Conservation (phyloP, 1,140 invertebrate genomes). For the Danaus melanippus region DNA sequence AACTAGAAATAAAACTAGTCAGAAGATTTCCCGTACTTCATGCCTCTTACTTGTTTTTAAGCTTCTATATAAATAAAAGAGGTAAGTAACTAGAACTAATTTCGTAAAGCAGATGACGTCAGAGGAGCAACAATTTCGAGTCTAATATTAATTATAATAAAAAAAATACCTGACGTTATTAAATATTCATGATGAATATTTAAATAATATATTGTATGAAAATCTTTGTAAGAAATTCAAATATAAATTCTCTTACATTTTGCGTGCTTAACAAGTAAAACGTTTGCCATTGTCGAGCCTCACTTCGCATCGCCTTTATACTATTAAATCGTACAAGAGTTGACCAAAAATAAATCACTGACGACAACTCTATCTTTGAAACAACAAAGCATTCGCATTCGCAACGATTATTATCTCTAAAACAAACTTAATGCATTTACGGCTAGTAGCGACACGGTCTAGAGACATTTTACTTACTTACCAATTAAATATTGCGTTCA, state of each 20-base stretch:
- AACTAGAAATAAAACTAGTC: constrained; percentile 10
- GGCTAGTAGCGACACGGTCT: constrained; percentile 67
- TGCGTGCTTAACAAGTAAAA: too few species aligned
- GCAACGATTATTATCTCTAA: constrained; percentile 70
- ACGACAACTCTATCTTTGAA: constrained; percentile 68
- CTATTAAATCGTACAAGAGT: constrained; percentile 62
- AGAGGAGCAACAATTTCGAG: too few species aligned
- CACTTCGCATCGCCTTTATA: constrained; percentile 24
- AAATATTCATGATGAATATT: too few species aligned
- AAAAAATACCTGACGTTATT: too few species aligned
- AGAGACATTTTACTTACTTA: constrained; percentile 59
- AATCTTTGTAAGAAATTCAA: constrained; percentile 3
- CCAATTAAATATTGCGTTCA: constrained; percentile 28
- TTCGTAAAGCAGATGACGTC: too few species aligned
- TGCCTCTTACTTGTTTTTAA: too few species aligned
- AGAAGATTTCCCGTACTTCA: too few species aligned
- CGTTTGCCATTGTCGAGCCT: neutral
- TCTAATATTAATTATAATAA: too few species aligned
- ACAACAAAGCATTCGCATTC: constrained; percentile 67
- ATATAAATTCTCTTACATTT: neutral
- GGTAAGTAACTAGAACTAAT: too few species aligned
- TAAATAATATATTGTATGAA: neutral
- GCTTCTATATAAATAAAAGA: too few species aligned
- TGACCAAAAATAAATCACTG: constrained; percentile 68
- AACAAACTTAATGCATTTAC: constrained; percentile 71